Percentiles rank a stretch among this genome's conserved stretches.
phyloP scores from a whole-genome alignment of 2,113 vertebrate genomes.

The Coptodon bakossiorum region DNA sequence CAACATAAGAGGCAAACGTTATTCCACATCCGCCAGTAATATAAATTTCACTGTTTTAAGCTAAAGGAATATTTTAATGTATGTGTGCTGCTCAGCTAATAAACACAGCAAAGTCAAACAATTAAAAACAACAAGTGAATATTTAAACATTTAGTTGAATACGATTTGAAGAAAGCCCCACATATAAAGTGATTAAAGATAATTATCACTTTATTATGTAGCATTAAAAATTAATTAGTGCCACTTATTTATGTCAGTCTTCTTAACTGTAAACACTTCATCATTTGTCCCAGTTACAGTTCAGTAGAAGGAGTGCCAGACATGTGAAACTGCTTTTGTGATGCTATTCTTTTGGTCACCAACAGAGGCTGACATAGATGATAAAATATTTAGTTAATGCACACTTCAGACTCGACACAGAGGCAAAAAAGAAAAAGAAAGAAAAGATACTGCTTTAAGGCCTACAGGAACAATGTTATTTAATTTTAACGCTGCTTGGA shows the following conservation, averaged over 20 bases:
- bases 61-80: background rate
- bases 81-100: background rate
- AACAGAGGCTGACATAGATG: background rate
- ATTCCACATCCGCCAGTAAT: background rate
- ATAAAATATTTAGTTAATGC: background rate
- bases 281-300: background rate
- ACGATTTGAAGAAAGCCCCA: background rate
- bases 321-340: background rate
- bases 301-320: background rate
- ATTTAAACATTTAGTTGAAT: background rate
- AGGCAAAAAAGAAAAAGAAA: too few relatives aligned
- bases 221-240: background rate
- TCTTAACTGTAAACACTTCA: background rate
- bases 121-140: background rate
- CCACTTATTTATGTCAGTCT: background rate
- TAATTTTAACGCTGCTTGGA: background rate
- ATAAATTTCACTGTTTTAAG: background rate
- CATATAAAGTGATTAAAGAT: background rate
- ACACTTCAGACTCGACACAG: background rate
- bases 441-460: background rate
- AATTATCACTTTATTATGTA: background rate
- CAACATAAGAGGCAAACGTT: background rate
- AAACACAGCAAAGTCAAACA: background rate
- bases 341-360: background rate
- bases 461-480: background rate